These are phyloP conservation scores for Tinea trinotella DNA, from an alignment of 2,888 invertebrate genomes.

Conservation along the genomic window DNA sequence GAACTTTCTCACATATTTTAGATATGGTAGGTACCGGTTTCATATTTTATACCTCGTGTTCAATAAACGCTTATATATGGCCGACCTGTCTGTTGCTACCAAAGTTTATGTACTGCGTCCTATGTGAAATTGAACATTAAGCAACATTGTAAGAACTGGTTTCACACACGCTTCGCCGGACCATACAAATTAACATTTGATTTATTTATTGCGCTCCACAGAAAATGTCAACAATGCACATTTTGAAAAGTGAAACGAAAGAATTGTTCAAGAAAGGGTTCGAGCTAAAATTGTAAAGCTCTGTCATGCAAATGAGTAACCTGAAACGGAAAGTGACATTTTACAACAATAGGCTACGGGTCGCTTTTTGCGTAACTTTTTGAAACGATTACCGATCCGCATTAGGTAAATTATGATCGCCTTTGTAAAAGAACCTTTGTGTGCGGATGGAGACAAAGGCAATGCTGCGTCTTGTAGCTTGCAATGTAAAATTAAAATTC, in stretches of 20 bases:
- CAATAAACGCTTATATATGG: constrained; percentile 4
- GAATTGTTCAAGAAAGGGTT: constrained; percentile 56
- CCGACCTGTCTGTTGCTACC: constrained; percentile 9
- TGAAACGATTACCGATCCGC: constrained; percentile 64
- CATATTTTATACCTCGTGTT: constrained; percentile 3
- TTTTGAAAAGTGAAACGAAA: constrained; percentile 65
- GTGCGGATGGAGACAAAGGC: constrained; percentile 36
- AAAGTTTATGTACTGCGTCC: background rate
- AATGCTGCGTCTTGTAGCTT: constrained; percentile 23
- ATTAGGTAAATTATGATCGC: constrained; percentile 55
- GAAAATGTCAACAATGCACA: constrained; percentile 61
- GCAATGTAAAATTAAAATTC: constrained; percentile 4
- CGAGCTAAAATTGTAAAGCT: constrained; percentile 45
- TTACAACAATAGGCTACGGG: constrained; percentile 38
- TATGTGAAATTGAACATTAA: background rate
- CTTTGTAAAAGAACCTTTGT: constrained; percentile 36
- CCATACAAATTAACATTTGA: constrained; percentile 59
- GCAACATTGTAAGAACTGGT: constrained; percentile 39
- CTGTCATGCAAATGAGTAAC: constrained; percentile 67
- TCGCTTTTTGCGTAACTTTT: constrained; percentile 46
- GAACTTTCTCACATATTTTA: constrained; percentile 14
- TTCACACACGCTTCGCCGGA: constrained; percentile 40
- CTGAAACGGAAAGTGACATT: constrained; percentile 65
- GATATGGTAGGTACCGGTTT: constrained; percentile 5
- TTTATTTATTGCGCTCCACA: constrained; percentile 61